These are phyloP conservation scores for Anomalospiza imberbis DNA, from an alignment of 2,797 vertebrate genomes.

Conservation along the genomic window DNA sequence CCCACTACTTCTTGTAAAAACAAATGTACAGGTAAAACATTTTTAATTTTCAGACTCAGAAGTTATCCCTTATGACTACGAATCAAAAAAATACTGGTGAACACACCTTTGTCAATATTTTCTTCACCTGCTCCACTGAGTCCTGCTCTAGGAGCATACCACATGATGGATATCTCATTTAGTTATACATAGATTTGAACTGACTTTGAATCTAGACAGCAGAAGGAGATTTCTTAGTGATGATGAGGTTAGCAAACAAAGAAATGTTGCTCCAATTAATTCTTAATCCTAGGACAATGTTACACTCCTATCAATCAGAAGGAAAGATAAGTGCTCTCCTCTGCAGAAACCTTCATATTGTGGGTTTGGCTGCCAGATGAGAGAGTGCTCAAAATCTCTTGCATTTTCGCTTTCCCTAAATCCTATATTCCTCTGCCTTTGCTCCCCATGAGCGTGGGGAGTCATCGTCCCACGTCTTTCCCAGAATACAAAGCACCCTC, in stretches of 20 bases:
- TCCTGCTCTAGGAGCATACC: neutral
- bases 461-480: neutral
- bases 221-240: neutral
- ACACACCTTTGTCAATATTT: neutral
- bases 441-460: neutral
- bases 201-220: neutral
- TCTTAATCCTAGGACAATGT: neutral
- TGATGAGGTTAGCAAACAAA: neutral
- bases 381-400: neutral
- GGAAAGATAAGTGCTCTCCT: neutral
- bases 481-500: conserved; percentile 41
- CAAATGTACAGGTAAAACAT: neutral
- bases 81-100: neutral
- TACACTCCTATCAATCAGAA: neutral
- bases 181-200: neutral
- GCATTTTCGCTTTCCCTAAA: neutral
- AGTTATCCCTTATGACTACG: neutral
- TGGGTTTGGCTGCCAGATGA: neutral
- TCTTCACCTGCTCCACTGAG: neutral
- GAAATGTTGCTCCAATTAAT: neutral
- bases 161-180: neutral
- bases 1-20: neutral
- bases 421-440: neutral
- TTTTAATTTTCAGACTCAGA: neutral
- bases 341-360: neutral